phyloP scores from a whole-genome alignment of 2,888 invertebrate species.

The Mythimna impura region DNA sequence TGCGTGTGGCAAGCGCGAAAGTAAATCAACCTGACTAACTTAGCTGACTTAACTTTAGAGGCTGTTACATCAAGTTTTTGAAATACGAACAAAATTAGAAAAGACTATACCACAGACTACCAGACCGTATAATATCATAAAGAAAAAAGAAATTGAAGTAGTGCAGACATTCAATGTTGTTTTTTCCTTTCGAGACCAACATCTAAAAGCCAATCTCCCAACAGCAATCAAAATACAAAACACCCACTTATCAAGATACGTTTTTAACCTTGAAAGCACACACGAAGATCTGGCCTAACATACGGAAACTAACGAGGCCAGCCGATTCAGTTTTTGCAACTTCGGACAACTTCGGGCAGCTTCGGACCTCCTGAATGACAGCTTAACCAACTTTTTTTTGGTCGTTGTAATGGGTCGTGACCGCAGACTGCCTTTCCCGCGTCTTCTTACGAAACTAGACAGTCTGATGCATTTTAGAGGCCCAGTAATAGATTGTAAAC shows the following conservation, averaged over 20 bases:
- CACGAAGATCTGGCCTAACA: conserved; percentile 49
- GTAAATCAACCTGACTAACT: neutral
- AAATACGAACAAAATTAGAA: too few relatives aligned
- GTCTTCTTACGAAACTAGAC: conserved; percentile 68
- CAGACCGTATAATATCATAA: neutral
- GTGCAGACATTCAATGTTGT: neutral
- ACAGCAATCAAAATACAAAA: conserved; percentile 31
- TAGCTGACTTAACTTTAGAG: too few relatives aligned
- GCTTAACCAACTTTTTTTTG: conserved; percentile 56
- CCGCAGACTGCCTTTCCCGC: conserved; percentile 65
- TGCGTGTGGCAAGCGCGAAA: neutral
- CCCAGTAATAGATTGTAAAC: conserved; percentile 49
- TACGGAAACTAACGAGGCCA: conserved; percentile 52
- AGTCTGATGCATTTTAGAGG: conserved; percentile 53
- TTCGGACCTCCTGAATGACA: conserved; percentile 34
- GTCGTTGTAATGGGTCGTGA: conserved; percentile 59
- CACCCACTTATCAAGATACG: conserved; percentile 41
- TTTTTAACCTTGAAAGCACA: conserved; percentile 54
- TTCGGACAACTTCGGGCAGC: conserved; percentile 31
- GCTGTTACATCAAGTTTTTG: too few relatives aligned
- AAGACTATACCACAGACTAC: neutral
- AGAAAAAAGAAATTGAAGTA: neutral
- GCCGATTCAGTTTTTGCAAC: conserved; percentile 55
- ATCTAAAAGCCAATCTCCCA: conserved; percentile 12
- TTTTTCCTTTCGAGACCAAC: neutral